A percentile compares a stretch with the other conserved stretches of the same genome.
phyloP scores from a whole-genome alignment of 1,140 invertebrate species.

The Acromyrmex echinatior region DNA sequence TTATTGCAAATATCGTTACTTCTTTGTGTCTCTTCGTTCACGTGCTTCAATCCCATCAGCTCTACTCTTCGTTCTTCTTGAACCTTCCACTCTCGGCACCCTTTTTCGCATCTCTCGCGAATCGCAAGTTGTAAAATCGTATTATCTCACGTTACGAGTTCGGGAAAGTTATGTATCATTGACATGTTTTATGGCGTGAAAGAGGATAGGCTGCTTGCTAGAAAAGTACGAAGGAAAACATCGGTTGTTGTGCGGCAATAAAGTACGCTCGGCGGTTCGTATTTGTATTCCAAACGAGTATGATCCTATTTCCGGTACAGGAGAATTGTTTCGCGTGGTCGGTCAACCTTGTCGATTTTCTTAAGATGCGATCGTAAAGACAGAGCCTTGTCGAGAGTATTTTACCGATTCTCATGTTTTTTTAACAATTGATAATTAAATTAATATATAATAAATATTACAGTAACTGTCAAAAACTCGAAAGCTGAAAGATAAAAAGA shows the following conservation, averaged over 20 bases:
- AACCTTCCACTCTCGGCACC: background rate
- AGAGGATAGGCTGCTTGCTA: constrained; percentile 12
- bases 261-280: constrained; percentile 33
- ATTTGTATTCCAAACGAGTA: constrained; percentile 54
- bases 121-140: constrained; percentile 46
- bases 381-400: too few relatives aligned
- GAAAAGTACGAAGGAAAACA: constrained; percentile 34
- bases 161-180: constrained; percentile 50
- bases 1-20: background rate
- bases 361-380: background rate
- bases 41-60: background rate
- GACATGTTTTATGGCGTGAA: constrained; percentile 51
- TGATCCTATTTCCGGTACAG: constrained; percentile 17
- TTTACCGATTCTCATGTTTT: background rate
- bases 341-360: constrained; percentile 16
- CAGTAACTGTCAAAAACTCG: background rate
- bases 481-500: background rate
- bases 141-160: constrained; percentile 26
- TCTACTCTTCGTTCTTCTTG: background rate
- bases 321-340: constrained; percentile 39
- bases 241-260: constrained; percentile 46
- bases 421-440: background rate
- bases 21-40: background rate
- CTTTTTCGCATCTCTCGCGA: constrained; percentile 15
- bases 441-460: background rate